Evolutionary conservation across 1,140 invertebrate genomes (phyloP).

Genomic region (Drosophila pruinosa): DNA sequence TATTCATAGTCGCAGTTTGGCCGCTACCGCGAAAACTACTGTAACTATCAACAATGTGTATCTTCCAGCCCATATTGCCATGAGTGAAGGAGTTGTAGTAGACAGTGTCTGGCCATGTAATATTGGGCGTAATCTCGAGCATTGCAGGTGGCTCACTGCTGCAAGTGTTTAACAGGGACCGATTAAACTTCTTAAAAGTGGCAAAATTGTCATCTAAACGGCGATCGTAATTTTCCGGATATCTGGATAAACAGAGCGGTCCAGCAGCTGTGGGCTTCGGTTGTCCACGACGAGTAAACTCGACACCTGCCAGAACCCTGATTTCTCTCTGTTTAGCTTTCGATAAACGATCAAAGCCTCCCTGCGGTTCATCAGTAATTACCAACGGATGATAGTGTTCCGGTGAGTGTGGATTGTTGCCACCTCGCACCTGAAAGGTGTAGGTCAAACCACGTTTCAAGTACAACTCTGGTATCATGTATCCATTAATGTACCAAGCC

Average conservation of each 20-base stretch:
- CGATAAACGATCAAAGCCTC: conserved; percentile 90
- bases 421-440: conserved; percentile 91
- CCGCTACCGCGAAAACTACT: conserved; percentile 53
- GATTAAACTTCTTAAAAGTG: conserved; percentile 93
- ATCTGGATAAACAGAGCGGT: conserved; percentile 89
- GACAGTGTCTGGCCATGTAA: conserved; percentile 94
- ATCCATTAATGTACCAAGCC: conserved; percentile 88
- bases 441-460: conserved; percentile 93
- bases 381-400: conserved; percentile 96
- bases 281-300: conserved; percentile 90
- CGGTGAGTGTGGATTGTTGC: conserved; percentile 94
- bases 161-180: conserved; percentile 88
- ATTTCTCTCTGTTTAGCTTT: conserved; percentile 89
- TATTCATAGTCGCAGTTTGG: background rate
- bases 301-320: conserved; percentile 92
- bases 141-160: conserved; percentile 88
- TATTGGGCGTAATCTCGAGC: conserved; percentile 93
- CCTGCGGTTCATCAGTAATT: conserved; percentile 93
- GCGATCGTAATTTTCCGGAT: conserved; percentile 86
- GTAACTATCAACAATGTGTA: conserved; percentile 91
- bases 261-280: conserved; percentile 91
- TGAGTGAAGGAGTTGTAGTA: conserved; percentile 97
- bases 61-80: conserved; percentile 95
- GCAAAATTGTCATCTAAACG: conserved; percentile 90
- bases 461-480: conserved; percentile 93